A percentile compares a stretch with the other conserved stretches of the same genome.
phyloP scores from a whole-genome alignment of 37 sponge, comb jelly and placozoan genomes.

The Beroe forskalii region DNA sequence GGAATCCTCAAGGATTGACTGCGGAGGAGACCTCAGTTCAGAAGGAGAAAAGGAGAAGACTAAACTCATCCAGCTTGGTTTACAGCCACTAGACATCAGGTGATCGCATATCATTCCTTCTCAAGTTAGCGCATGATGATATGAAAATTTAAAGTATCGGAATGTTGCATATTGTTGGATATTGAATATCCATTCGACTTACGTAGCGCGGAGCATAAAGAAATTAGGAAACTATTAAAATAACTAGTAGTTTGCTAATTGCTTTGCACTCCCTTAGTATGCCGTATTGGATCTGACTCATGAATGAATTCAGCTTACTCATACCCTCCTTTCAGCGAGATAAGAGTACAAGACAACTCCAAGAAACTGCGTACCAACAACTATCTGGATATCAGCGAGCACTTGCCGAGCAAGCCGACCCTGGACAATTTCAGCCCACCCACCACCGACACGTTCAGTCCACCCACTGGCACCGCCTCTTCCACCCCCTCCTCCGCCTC shows the following conservation, averaged over 20 bases:
- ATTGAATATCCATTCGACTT: too few species aligned
- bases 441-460: background rate
- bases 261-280: too few species aligned
- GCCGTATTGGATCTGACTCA: too few species aligned
- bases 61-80: background rate
- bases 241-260: too few species aligned
- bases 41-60: conserved; percentile 56
- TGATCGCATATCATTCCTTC: too few species aligned
- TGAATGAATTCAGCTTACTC: too few species aligned
- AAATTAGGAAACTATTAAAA: too few species aligned
- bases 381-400: conserved; percentile 41
- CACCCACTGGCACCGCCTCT: background rate
- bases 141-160: too few species aligned
- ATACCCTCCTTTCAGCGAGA: background rate
- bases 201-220: too few species aligned
- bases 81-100: conserved; percentile 54
- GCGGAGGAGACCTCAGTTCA: conserved; percentile 25
- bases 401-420: background rate
- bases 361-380: conserved; percentile 30
- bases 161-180: too few species aligned
- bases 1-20: conserved; percentile 48
- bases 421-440: background rate
- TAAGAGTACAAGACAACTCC: conserved; percentile 7
- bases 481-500: background rate
- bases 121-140: too few species aligned